phyloP scores from a whole-genome alignment of 2,113 vertebrate genomes.

The Microtus pennsylvanicus region DNA sequence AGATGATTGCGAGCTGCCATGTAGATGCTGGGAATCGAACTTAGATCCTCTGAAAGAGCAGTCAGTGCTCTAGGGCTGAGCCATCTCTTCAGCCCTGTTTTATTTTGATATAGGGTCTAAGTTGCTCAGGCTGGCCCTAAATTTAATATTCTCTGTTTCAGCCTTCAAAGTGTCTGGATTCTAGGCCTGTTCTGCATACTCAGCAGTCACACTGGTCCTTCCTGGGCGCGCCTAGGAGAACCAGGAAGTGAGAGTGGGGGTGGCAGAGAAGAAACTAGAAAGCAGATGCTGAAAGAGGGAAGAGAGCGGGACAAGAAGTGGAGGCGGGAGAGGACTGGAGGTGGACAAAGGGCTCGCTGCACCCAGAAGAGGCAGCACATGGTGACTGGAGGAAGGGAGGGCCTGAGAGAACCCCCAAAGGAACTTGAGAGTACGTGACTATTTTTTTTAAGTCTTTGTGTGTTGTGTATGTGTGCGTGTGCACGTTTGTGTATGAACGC shows the following conservation, averaged over 20 bases:
- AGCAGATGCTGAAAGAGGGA: fast-evolving
- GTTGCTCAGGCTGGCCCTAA: background rate
- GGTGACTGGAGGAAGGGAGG: too few relatives aligned
- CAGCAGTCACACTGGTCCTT: background rate
- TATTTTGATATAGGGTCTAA: background rate
- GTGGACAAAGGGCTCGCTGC: background rate
- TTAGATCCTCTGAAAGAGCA: background rate
- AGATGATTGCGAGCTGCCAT: background rate
- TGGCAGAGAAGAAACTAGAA: background rate
- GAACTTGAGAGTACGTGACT: background rate
- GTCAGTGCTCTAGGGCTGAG: background rate
- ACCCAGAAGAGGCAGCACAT: background rate
- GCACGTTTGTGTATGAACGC: background rate
- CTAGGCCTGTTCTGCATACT: background rate
- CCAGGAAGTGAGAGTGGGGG: background rate
- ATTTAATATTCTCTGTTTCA: background rate
- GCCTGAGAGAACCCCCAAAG: background rate
- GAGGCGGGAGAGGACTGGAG: background rate
- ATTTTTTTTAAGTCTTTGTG: background rate
- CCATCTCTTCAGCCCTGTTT: background rate
- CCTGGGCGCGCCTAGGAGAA: background rate
- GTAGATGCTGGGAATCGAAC: background rate
- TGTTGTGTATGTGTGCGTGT: background rate
- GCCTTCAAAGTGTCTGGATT: background rate
- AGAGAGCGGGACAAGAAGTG: background rate